phyloP scores from a whole-genome alignment of 2,888 invertebrate genomes.

The Gastrophysa polygoni region DNA sequence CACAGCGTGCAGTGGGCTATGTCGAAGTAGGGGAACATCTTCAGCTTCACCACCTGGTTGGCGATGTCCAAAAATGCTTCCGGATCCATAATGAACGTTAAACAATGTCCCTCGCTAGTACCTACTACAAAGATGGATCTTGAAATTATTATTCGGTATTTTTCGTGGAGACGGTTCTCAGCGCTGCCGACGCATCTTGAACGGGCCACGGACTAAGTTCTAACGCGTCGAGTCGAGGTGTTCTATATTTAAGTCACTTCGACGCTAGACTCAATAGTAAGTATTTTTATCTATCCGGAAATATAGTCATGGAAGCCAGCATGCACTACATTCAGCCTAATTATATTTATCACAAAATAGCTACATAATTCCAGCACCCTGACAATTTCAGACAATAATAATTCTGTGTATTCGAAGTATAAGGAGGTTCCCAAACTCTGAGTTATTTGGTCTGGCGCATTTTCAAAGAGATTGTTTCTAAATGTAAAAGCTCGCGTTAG shows the following conservation, averaged over 20 bases:
- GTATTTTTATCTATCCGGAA: constrained; percentile 10
- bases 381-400: no score
- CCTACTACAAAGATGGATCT: not conserved
- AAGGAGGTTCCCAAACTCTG: no score
- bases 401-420: no score
- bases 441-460: no score
- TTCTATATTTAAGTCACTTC: constrained; percentile 13
- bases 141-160: constrained; percentile 2
- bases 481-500: no score
- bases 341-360: no score
- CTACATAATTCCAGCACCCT: no score
- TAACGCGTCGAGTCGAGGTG: not conserved
- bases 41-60: constrained; percentile 97
- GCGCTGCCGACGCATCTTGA: constrained; percentile 33
- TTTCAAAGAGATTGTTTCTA: no score
- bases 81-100: constrained; percentile 80
- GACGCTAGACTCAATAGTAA: not conserved
- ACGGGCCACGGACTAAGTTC: constrained; percentile 35
- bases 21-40: constrained; percentile 99
- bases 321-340: no score
- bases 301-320: not conserved
- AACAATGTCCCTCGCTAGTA: no score
- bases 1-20: constrained; percentile 95
- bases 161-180: not conserved
- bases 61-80: constrained; percentile 97